These are phyloP conservation scores for Pagetopsis macropterus DNA, from an alignment of 2,797 vertebrate species.

Conservation along the genomic window DNA sequence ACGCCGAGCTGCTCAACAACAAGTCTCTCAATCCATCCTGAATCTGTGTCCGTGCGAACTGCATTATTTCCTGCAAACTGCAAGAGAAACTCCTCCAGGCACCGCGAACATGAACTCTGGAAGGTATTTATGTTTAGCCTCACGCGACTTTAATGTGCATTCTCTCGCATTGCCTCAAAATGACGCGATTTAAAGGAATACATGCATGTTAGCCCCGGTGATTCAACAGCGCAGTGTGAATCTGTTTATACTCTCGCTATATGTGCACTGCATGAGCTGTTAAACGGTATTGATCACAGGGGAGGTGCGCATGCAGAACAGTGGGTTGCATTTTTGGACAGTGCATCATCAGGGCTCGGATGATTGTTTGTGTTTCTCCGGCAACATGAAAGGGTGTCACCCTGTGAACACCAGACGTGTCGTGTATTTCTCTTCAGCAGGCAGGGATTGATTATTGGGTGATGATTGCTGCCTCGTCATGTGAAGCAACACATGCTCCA, in stretches of 20 bases:
- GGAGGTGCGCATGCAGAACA: slow-evolving; percentile 23
- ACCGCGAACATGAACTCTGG: slow-evolving; percentile 56
- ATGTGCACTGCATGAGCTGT: slow-evolving; percentile 29
- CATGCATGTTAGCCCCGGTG: slow-evolving; percentile 1
- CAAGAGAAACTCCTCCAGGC: slow-evolving; percentile 38
- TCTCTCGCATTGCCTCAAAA: not conserved
- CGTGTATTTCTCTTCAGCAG: not conserved
- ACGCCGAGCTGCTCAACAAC: slow-evolving; percentile 72
- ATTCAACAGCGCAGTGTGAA: slow-evolving; percentile 48
- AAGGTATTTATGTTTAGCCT: slow-evolving; percentile 62
- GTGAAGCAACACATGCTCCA: slow-evolving; percentile 21
- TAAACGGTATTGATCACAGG: slow-evolving; percentile 38
- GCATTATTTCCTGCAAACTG: slow-evolving; percentile 8
- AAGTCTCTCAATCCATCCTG: slow-evolving; percentile 53
- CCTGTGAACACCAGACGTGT: slow-evolving; percentile 22
- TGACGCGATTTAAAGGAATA: slow-evolving; percentile 13
- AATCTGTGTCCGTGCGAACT: slow-evolving; percentile 8
- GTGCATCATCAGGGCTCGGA: slow-evolving; percentile 24
- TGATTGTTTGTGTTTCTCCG: slow-evolving; percentile 46
- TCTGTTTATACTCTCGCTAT: slow-evolving; percentile 35
- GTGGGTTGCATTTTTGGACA: slow-evolving; percentile 27
- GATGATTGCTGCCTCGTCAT: not conserved
- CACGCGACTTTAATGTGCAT: slow-evolving; percentile 29
- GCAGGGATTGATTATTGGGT: slow-evolving; percentile 5
- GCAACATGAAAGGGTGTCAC: slow-evolving; percentile 52